Percentiles rank a stretch among this genome's conserved stretches.
Evolutionary conservation across 2,797 vertebrate genomes (phyloP).

Genomic region (Acrocephalus scirpaceus): DNA sequence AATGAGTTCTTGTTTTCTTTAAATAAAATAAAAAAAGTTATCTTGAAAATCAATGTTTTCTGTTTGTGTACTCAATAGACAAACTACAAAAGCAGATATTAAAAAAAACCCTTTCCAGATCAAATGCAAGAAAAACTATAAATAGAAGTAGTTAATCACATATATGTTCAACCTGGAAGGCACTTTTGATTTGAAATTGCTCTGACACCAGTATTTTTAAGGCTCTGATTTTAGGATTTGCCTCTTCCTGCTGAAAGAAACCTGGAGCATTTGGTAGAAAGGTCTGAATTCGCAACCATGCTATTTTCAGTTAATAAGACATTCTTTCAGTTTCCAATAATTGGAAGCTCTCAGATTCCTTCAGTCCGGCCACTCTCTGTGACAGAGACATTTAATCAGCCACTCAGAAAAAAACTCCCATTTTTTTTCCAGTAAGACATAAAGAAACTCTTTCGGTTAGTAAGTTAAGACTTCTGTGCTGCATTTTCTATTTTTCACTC

Average conservation of each 20-base stretch:
- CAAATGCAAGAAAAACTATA: background rate
- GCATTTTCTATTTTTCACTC: background rate
- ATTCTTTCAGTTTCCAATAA: background rate
- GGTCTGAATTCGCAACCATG: background rate
- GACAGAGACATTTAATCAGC: background rate
- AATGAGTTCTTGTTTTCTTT: background rate
- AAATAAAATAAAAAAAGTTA: background rate
- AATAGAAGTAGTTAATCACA: background rate
- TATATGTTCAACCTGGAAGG: background rate
- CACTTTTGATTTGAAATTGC: background rate
- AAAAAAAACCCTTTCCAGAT: background rate
- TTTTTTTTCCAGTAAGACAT: background rate
- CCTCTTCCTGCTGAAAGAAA: background rate
- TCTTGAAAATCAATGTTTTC: background rate
- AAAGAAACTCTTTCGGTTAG: background rate
- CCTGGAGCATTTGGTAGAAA: background rate
- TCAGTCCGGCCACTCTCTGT: background rate
- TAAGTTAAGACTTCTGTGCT: background rate
- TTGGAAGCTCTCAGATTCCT: background rate
- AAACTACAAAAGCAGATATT: background rate
- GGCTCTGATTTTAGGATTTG: background rate
- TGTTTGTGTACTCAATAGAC: background rate
- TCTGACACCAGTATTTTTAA: background rate
- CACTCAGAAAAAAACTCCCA: background rate
- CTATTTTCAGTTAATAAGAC: background rate